A percentile compares a stretch with the other conserved stretches of the same genome.
phyloP scores from a whole-genome alignment of 2,888 invertebrate genomes.

The Meloe dianella region DNA sequence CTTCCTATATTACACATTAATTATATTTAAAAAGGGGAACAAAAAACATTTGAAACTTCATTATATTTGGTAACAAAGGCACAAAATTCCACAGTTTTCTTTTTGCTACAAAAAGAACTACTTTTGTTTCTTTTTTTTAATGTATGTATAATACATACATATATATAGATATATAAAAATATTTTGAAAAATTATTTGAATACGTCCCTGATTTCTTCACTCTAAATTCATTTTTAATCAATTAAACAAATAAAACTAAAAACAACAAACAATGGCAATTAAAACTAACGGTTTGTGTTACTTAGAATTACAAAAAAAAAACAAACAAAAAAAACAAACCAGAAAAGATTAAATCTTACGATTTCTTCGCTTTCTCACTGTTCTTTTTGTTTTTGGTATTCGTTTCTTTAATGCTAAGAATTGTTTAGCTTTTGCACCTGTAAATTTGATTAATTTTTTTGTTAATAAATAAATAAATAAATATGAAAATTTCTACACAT shows the following conservation, averaged over 20 bases:
- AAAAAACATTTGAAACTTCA: slow-evolving; percentile 25
- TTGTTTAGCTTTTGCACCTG: neutral
- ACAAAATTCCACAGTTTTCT: slow-evolving; percentile 43
- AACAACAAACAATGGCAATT: slow-evolving; percentile 16
- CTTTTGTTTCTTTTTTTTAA: neutral
- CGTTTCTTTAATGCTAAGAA: neutral
- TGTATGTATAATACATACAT: too few relatives aligned
- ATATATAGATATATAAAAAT: neutral
- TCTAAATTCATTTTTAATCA: neutral
- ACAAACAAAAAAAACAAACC: neutral
- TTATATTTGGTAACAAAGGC: slow-evolving; percentile 55
- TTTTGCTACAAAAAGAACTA: slow-evolving; percentile 17
- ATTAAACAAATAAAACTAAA: slow-evolving; percentile 29
- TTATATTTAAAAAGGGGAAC: neutral
- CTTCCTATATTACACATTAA: slow-evolving; percentile 27
- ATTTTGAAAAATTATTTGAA: neutral
- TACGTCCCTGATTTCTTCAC: neutral
- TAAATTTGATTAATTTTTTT: neutral
- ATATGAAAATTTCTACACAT: too few relatives aligned
- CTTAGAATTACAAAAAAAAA: too few relatives aligned
- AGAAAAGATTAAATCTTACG: neutral
- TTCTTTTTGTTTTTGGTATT: slow-evolving; percentile 15
- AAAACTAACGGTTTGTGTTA: too few relatives aligned
- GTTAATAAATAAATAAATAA: neutral
- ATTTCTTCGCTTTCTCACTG: neutral